phyloP scores from a whole-genome alignment of 2,888 invertebrate genomes.

The Pyrochroa serraticornis region DNA sequence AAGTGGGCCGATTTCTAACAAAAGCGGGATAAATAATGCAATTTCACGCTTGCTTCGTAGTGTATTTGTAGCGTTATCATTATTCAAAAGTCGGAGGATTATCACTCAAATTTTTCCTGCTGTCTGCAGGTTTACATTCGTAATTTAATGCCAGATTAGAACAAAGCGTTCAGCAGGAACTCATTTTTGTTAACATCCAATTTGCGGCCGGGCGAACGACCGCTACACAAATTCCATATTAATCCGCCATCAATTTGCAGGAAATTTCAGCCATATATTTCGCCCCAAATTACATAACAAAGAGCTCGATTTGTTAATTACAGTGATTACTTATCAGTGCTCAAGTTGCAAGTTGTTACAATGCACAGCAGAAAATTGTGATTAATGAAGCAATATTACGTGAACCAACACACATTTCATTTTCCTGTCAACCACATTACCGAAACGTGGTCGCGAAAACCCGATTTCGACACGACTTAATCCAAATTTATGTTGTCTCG shows the following conservation, averaged over 20 bases:
- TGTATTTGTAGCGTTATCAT: neutral
- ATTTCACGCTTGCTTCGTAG: constrained; percentile 2
- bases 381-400: constrained; percentile 36
- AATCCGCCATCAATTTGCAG: too few relatives aligned
- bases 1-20: constrained; percentile 15
- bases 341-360: neutral
- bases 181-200: constrained; percentile 21
- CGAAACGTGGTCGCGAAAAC: constrained; percentile 2
- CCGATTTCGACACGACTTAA: constrained; percentile 13
- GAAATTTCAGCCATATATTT: neutral
- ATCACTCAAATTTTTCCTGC: constrained; percentile 27
- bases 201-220: neutral
- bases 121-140: constrained; percentile 15
- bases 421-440: constrained; percentile 34
- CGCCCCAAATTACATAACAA: too few relatives aligned
- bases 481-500: constrained; percentile 6
- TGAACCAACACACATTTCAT: constrained; percentile 37
- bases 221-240: too few relatives aligned
- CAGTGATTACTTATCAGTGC: neutral
- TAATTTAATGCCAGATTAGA: constrained; percentile 30
- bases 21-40: constrained; percentile 2
- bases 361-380: constrained; percentile 30
- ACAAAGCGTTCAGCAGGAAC: constrained; percentile 10
- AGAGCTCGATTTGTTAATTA: too few relatives aligned
- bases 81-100: constrained; percentile 11